phyloP scores from a whole-genome alignment of 2,797 vertebrate species.

The Mico argentatus region DNA sequence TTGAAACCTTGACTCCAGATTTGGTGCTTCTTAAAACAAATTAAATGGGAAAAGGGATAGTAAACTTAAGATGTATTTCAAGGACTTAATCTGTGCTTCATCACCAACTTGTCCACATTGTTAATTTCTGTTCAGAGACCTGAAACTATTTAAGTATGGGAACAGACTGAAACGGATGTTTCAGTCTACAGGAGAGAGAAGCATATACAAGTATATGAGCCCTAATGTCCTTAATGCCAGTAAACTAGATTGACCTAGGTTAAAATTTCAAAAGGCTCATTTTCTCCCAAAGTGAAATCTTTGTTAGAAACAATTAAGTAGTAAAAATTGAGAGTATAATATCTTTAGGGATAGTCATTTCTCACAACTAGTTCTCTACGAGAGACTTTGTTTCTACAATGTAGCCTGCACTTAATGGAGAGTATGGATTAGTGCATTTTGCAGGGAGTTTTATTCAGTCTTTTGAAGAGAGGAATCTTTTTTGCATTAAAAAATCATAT shows the following conservation, averaged over 20 bases:
- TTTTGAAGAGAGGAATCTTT: constrained; percentile 21
- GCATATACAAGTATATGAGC: neutral
- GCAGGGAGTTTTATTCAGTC: constrained; percentile 41
- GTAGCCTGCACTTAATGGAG: constrained; percentile 58
- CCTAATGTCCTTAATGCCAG: neutral
- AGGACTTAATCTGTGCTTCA: constrained; percentile 33
- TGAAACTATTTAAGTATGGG: constrained; percentile 3
- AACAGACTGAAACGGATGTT: neutral
- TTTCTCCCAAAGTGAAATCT: constrained; percentile 56
- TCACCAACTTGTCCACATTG: constrained; percentile 30
- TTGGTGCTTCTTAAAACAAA: constrained; percentile 49
- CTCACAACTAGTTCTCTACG: constrained; percentile 73
- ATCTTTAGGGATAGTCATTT: constrained; percentile 70
- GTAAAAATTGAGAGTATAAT: constrained; percentile 60
- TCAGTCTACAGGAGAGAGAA: neutral
- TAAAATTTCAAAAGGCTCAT: constrained; percentile 44
- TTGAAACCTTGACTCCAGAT: constrained; percentile 69
- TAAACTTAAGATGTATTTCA: constrained; percentile 17
- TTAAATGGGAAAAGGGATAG: constrained; percentile 40
- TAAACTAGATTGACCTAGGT: neutral
- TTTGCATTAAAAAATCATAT: constrained; percentile 51
- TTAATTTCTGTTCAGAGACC: constrained; percentile 48
- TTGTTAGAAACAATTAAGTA: constrained; percentile 48
- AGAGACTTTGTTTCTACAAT: constrained; percentile 74
- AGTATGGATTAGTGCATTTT: constrained; percentile 28